A percentile compares a stretch with the other conserved stretches of the same genome.
phyloP scores from a whole-genome alignment of 2,113 vertebrate species.

The Chitala chitala region DNA sequence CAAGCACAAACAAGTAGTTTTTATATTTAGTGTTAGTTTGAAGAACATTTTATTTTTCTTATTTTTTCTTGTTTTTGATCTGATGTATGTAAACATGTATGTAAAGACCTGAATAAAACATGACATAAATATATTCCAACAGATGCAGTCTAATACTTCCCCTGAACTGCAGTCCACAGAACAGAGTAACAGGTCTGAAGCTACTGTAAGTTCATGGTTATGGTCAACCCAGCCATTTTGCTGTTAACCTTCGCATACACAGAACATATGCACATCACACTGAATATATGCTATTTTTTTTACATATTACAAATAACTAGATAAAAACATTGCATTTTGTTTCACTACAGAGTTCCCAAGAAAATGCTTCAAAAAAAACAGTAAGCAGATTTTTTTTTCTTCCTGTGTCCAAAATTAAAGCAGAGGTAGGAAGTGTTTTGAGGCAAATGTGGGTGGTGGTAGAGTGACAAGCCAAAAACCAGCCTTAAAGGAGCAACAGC shows the following conservation, averaged over 20 bases:
- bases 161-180: neutral
- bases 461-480: neutral
- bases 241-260: too few relatives aligned
- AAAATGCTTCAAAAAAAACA: constrained; percentile 4
- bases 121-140: neutral
- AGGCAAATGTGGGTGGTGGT: neutral
- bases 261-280: neutral
- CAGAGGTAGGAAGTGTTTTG: neutral
- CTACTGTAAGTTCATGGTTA: neutral
- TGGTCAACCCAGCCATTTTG: neutral
- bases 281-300: neutral
- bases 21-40: too few relatives aligned
- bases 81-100: neutral
- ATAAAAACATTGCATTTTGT: too few relatives aligned
- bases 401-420: neutral
- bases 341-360: constrained; percentile 8
- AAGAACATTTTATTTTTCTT: neutral
- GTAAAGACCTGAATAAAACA: neutral
- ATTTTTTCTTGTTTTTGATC: too few relatives aligned
- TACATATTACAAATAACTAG: neutral
- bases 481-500: neutral
- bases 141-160: neutral
- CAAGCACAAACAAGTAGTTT: too few relatives aligned
- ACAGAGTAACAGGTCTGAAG: neutral
- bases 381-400: neutral